phyloP scores from a whole-genome alignment of 1,140 invertebrate species.

The Heliconius melpomene region DNA sequence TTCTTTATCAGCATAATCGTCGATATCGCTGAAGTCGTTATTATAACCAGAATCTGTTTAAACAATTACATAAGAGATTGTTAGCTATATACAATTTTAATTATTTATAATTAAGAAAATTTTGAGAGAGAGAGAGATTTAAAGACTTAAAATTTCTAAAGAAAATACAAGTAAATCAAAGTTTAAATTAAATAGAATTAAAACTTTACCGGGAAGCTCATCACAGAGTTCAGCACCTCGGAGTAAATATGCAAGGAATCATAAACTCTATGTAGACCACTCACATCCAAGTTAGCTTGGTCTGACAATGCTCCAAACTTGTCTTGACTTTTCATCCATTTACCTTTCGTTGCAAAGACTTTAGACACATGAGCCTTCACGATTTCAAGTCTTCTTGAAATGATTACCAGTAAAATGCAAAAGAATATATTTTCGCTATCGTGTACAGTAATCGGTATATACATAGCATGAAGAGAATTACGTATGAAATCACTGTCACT shows the following conservation, averaged over 20 bases:
- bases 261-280: conserved; percentile 53
- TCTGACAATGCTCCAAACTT: conserved; percentile 47
- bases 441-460: conserved; percentile 19
- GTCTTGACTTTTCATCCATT: conserved; percentile 33
- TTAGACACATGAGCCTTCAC: conserved; percentile 51
- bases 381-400: conserved; percentile 39
- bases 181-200: background rate
- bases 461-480: background rate
- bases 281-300: conserved; percentile 47
- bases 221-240: conserved; percentile 53
- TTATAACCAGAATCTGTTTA: conserved; percentile 36
- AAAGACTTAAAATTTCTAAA: background rate
- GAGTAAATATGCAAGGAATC: conserved; percentile 59
- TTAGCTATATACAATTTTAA: no score
- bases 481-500: background rate
- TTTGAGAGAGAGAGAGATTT: no score
- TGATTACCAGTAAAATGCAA: conserved; percentile 22
- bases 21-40: conserved; percentile 49
- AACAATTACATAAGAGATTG: background rate
- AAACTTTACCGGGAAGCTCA: conserved; percentile 54
- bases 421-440: conserved; percentile 36
- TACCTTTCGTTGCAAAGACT: conserved; percentile 30
- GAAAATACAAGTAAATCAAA: background rate
- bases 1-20: conserved; percentile 51
- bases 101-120: background rate